A percentile compares a stretch with the other conserved stretches of the same genome.
Conservation (phyloP, 2,888 invertebrate genomes). For the Scaptomyza cyrtandrae region DNA sequence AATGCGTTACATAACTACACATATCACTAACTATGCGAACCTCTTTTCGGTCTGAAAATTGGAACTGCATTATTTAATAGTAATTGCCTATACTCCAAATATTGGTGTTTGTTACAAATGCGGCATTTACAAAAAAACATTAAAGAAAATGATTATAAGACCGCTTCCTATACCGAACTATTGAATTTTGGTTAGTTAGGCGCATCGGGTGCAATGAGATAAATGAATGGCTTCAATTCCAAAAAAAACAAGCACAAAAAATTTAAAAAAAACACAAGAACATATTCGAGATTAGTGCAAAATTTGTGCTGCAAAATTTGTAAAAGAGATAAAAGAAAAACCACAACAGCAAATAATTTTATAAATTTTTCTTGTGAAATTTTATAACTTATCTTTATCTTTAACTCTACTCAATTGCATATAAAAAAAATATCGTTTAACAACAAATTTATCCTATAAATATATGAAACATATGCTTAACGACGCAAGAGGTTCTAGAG, state of each 20-base stretch:
- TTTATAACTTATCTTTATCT: slow-evolving; percentile 19
- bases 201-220: slow-evolving; percentile 44
- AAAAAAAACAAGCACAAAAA: slow-evolving; percentile 47
- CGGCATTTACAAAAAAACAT: no score
- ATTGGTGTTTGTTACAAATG: slow-evolving; percentile 63
- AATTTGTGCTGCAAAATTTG: slow-evolving; percentile 15
- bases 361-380: slow-evolving; percentile 20
- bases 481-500: slow-evolving; percentile 77
- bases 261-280: slow-evolving; percentile 28
- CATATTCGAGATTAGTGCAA: slow-evolving; percentile 65
- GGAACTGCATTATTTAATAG: slow-evolving; percentile 74
- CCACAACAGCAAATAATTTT: slow-evolving; percentile 20
- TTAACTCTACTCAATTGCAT: slow-evolving; percentile 8
- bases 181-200: slow-evolving; percentile 14
- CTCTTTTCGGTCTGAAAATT: slow-evolving; percentile 49
- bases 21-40: slow-evolving; percentile 34
- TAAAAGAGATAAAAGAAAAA: slow-evolving; percentile 17
- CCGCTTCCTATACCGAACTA: slow-evolving; percentile 21
- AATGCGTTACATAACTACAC: slow-evolving; percentile 20
- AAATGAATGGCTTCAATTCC: slow-evolving; percentile 72
- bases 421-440: slow-evolving; percentile 39
- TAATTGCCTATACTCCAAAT: slow-evolving; percentile 49
- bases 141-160: slow-evolving; percentile 5
- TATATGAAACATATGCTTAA: slow-evolving; percentile 47
- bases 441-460: slow-evolving; percentile 35